phyloP scores from a whole-genome alignment of 2,888 invertebrate genomes.

The Idaea straminata region DNA sequence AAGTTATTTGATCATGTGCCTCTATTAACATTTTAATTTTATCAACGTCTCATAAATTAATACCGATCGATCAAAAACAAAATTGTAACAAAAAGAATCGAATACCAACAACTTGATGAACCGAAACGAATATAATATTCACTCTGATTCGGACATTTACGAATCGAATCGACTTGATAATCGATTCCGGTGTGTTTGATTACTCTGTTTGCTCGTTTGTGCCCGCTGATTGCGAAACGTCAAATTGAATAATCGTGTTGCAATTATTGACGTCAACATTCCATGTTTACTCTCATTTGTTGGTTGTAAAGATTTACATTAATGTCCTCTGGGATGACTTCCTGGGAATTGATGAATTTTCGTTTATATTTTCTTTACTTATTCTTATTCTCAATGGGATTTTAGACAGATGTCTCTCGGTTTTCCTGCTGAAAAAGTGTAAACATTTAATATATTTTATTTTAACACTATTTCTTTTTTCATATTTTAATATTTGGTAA shows the following conservation, averaged over 20 bases:
- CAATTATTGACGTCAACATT: constrained; percentile 64
- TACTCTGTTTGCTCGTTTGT: constrained; percentile 71
- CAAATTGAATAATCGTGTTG: constrained; percentile 74
- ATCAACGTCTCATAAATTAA: not conserved
- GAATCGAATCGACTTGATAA: constrained; percentile 61
- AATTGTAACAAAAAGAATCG: constrained; percentile 14
- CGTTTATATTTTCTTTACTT: constrained; percentile 3
- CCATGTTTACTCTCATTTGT: constrained; percentile 55
- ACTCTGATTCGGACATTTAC: constrained; percentile 35
- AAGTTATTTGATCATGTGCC: too few relatives aligned
- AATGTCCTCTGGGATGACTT: constrained; percentile 22
- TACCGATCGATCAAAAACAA: constrained; percentile 1
- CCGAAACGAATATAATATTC: constrained; percentile 19
- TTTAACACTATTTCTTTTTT: too few relatives aligned
- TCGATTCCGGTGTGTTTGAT: constrained; percentile 71
- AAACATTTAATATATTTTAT: too few relatives aligned
- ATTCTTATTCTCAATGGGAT: not conserved
- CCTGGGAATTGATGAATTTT: constrained; percentile 10
- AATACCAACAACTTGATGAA: constrained; percentile 20
- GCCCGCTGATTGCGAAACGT: constrained; percentile 75
- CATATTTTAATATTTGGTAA: too few relatives aligned
- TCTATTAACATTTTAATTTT: not conserved
- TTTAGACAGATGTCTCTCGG: not conserved
- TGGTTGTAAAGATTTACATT: constrained; percentile 47
- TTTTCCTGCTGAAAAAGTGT: too few relatives aligned